Evolutionary conservation across 2,113 vertebrate genomes (phyloP), one percentile per base, ranked within the genome.

Genomic region (Caranx melampygus): DNA sequence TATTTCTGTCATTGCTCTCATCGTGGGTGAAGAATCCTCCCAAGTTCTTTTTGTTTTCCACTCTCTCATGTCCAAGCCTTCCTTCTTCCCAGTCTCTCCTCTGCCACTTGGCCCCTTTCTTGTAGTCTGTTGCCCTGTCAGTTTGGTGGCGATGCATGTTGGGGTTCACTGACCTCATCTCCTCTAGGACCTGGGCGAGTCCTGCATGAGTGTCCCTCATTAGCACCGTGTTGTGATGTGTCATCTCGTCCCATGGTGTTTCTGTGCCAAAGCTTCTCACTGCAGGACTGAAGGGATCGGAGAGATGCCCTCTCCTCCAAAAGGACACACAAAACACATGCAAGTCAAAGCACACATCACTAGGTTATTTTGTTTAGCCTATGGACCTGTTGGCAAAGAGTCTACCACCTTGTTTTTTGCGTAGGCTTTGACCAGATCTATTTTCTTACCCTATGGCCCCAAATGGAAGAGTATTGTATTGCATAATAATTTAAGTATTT

Each of bases 401-500:
- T 78, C 65, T 78, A 66, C 74, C 61, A 33, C 58, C 47, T 68
- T 68, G 6, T 64, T 47, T 75, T 71, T 70, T 57, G 45, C 16
- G 44, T 75, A 79, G 82, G 80, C 72, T 84, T 85, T 69, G 21
- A 75, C 88, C 72, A 77, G 65, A 88, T 88, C 63, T 81, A 77
- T 91, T 90, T 91, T 92, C 72, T 78, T 79, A 90, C 74, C 80
- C 55, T 73, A 81, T 77, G 40, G 57, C 70, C 67, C 82, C 72
- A 75, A 75, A 84, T 72, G 76, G 59, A 88, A 83, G 82, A 82
- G 72, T 87, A 87, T 92, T 91, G 66, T 90, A 87, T 86, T 79
- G 69, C 86, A 75, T 83, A 89, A 91, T 95, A 93, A 94, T 94
- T 94, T 94, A 94, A 94, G 80, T 94, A 90, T 93, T 94, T 95